Conservation (phyloP, 2,888 invertebrate species). For the Ormyrus rosae region DNA sequence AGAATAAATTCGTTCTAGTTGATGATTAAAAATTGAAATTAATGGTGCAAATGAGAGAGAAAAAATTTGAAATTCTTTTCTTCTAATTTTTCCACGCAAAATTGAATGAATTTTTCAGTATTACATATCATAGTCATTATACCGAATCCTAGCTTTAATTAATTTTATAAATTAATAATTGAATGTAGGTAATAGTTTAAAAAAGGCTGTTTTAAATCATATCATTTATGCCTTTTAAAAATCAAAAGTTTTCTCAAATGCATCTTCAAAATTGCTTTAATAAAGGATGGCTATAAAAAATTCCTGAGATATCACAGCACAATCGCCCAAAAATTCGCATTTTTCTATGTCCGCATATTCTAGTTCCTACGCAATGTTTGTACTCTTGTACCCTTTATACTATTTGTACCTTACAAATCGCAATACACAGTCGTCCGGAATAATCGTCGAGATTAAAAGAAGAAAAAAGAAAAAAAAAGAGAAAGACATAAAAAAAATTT, state of each 20-base stretch:
- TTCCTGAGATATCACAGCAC: slow-evolving; percentile 43
- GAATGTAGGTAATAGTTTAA: neutral
- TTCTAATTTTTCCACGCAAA: too few relatives aligned
- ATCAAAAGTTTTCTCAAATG: slow-evolving; percentile 9
- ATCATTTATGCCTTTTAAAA: neutral
- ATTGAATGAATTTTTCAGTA: too few relatives aligned
- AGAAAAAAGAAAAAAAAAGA: slow-evolving; percentile 34
- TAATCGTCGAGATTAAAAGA: slow-evolving; percentile 63
- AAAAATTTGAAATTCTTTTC: neutral
- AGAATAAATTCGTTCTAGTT: neutral
- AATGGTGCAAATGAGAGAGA: slow-evolving; percentile 1
- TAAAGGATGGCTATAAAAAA: slow-evolving; percentile 9
- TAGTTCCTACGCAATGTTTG: slow-evolving; percentile 76
- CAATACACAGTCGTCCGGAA: slow-evolving; percentile 76
- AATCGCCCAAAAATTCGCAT: slow-evolving; percentile 58
- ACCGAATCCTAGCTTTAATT: too few relatives aligned
- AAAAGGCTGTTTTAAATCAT: too few relatives aligned
- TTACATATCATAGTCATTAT: too few relatives aligned
- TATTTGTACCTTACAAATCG: slow-evolving; percentile 75
- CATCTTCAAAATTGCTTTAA: slow-evolving; percentile 6
- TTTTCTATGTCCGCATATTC: slow-evolving; percentile 74
- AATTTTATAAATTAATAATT: too few relatives aligned
- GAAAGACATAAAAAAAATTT: slow-evolving; percentile 46
- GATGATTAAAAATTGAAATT: neutral
- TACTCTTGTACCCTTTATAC: slow-evolving; percentile 76